Percentiles rank a stretch among this genome's conserved stretches.
Conservation (phyloP, 2,113 vertebrate genomes). For the Bucco capensis region DNA sequence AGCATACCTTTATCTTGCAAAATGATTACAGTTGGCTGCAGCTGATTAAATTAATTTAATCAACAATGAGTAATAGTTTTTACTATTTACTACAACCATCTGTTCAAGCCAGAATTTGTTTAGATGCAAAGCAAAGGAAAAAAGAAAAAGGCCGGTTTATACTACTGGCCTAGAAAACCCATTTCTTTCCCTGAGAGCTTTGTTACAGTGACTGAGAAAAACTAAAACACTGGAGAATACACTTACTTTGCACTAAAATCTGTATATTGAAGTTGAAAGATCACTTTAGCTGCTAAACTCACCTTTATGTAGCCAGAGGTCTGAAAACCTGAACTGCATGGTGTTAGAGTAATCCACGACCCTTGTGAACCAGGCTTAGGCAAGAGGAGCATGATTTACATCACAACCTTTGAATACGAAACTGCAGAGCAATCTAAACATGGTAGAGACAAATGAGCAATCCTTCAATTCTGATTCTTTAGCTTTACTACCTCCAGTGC, state of each 20-base stretch:
- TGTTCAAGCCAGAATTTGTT: background rate
- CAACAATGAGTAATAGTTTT: background rate
- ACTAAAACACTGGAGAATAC: background rate
- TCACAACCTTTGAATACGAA: background rate
- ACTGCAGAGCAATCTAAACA: background rate
- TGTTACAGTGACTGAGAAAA: background rate
- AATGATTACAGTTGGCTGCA: background rate
- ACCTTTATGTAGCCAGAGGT: background rate
- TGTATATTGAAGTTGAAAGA: background rate
- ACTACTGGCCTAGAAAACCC: background rate
- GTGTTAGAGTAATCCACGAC: background rate
- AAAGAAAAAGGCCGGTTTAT: background rate
- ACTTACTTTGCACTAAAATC: background rate
- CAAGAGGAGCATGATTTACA: background rate
- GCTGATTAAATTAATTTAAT: background rate
- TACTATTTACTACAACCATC: background rate
- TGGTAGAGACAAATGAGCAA: accelerated
- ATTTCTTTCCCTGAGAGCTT: background rate
- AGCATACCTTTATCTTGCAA: background rate
- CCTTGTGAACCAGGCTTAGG: background rate
- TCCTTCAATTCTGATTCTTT: background rate
- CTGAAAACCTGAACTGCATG: background rate
- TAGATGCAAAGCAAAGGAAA: background rate
- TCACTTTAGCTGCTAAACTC: background rate
- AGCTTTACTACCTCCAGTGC: background rate